Evolutionary conservation across 1,140 invertebrate species (phyloP).

Genomic region (Monochamus saltuarius): DNA sequence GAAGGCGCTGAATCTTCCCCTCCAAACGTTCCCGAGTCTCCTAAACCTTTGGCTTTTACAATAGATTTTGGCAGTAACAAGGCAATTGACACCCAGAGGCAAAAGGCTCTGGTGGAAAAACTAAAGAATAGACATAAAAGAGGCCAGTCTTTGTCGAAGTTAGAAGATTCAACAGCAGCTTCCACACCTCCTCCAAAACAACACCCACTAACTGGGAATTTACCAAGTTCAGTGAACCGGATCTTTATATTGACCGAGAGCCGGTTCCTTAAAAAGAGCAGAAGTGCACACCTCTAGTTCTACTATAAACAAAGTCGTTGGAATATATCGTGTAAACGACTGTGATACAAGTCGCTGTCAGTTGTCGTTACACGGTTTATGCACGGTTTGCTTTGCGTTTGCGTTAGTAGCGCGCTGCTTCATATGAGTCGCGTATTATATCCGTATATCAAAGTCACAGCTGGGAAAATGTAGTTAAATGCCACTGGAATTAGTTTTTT

Average conservation of each 20-base stretch:
- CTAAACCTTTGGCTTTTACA: constrained; percentile 61
- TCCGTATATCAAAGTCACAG: too few species aligned
- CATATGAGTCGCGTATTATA: neutral
- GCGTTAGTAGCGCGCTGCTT: neutral
- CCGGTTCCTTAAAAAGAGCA: too few species aligned
- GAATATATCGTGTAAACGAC: too few species aligned
- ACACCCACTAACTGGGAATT: constrained; percentile 51
- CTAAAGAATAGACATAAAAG: constrained; percentile 67
- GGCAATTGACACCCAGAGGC: constrained; percentile 59
- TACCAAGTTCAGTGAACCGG: too few species aligned
- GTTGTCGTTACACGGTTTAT: neutral
- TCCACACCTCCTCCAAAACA: constrained; percentile 29
- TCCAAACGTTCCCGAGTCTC: constrained; percentile 40
- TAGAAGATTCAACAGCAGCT: constrained; percentile 46
- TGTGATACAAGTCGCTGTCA: too few species aligned
- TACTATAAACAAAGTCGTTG: too few species aligned
- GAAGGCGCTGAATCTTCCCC: constrained; percentile 11
- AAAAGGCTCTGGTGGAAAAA: constrained; percentile 68
- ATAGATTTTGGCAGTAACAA: constrained; percentile 69
- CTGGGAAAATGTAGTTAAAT: constrained; percentile 3
- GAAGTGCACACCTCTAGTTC: too few species aligned
- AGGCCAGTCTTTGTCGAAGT: constrained; percentile 69
- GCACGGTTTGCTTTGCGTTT: too few species aligned
- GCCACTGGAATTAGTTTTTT: constrained; percentile 6
- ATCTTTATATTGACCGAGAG: too few species aligned